phyloP scores from a whole-genome alignment of 2,113 vertebrate species.

The Phaethornis superciliosus region DNA sequence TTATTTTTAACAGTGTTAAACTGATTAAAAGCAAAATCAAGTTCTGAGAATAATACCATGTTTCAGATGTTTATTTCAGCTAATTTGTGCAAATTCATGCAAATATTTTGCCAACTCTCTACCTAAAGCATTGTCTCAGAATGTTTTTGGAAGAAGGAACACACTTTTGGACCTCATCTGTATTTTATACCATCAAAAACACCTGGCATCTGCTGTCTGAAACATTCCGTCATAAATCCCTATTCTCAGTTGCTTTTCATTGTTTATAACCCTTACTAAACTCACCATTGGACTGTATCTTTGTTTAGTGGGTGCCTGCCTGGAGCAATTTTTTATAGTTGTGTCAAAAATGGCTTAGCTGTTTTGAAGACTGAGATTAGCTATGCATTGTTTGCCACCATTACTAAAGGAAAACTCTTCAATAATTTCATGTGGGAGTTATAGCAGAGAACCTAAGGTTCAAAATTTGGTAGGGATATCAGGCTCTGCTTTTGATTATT shows the following conservation, averaged over 20 bases:
- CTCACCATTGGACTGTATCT: not conserved
- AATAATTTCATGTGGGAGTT: not conserved
- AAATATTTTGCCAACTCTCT: not conserved
- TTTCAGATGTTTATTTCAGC: not conserved
- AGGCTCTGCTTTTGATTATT: not conserved
- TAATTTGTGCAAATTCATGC: slow-evolving; percentile 20
- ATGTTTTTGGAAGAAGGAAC: not conserved
- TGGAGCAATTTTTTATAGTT: not conserved
- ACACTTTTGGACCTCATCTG: not conserved
- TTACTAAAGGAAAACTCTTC: not conserved
- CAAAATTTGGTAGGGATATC: not conserved
- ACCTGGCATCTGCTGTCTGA: not conserved
- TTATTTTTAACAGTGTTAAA: not conserved
- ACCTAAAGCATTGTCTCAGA: not conserved
- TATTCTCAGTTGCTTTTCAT: not conserved
- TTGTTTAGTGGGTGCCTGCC: not conserved
- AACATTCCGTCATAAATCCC: not conserved
- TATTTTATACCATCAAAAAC: not conserved
- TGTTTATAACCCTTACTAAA: not conserved
- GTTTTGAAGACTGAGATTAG: not conserved
- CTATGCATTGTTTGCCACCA: not conserved
- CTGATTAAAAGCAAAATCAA: slow-evolving; percentile 18
- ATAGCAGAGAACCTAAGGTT: not conserved
- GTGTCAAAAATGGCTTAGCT: not conserved
- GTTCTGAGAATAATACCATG: not conserved